These are phyloP conservation scores for Gavialis gangeticus DNA, from an alignment of 2,113 vertebrate species.

Conservation along the genomic window DNA sequence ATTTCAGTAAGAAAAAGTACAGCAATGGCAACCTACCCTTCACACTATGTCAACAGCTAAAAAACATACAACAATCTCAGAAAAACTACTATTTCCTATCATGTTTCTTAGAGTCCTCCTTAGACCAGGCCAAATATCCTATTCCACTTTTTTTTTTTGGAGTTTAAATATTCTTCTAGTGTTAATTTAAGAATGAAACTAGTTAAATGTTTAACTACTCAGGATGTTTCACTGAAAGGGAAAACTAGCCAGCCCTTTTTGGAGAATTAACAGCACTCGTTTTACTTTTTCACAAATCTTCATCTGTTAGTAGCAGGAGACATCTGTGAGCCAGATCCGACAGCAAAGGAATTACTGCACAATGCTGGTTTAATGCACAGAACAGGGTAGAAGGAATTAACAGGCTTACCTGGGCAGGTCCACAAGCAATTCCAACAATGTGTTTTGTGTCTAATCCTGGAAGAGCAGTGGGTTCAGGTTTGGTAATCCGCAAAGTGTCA, in stretches of 20 bases:
- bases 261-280: not conserved
- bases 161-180: not conserved
- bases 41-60: not conserved
- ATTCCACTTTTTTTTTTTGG: not conserved
- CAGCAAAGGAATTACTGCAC: not conserved
- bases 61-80: not conserved
- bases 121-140: not conserved
- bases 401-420: slow-evolving; percentile 90
- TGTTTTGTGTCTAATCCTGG: slow-evolving; percentile 94
- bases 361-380: not conserved
- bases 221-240: not conserved
- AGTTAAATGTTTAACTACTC: not conserved
- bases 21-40: not conserved
- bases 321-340: too few relatives aligned
- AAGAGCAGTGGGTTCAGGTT: slow-evolving; percentile 92
- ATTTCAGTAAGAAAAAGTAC: not conserved
- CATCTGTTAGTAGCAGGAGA: not conserved
- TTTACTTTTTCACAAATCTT: not conserved
- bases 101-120: not conserved
- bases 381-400: not conserved
- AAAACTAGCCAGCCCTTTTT: not conserved
- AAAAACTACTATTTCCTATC: not conserved
- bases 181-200: not conserved
- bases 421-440: slow-evolving; percentile 95
- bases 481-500: slow-evolving; percentile 94